These are phyloP conservation scores for Vireo griseus DNA, from an alignment of 2,797 vertebrate genomes.

Conservation along the genomic window DNA sequence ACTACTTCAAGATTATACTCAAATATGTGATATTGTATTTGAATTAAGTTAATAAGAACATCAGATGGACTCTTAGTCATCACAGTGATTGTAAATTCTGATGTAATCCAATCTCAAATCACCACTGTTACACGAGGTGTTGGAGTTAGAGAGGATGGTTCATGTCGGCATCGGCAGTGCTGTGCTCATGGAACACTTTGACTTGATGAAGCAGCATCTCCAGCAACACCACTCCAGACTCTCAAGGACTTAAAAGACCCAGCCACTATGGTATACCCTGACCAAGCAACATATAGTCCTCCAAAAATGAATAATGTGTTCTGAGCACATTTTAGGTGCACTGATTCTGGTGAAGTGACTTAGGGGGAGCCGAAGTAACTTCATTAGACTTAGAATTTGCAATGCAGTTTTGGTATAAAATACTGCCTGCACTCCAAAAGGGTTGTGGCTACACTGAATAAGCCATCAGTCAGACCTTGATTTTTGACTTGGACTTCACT, in stretches of 20 bases:
- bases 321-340: background rate
- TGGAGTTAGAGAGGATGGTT: background rate
- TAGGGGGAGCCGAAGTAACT: background rate
- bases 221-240: background rate
- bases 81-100: background rate
- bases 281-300: background rate
- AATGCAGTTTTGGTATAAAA: background rate
- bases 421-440: background rate
- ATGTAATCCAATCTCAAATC: background rate
- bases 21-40: background rate
- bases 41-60: background rate
- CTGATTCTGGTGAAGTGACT: background rate
- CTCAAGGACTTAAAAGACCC: background rate
- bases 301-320: background rate
- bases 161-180: background rate
- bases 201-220: background rate
- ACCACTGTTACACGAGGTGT: rapidly evolving
- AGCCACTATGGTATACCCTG: background rate
- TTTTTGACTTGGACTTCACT: background rate
- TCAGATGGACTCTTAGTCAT: background rate
- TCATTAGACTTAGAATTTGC: background rate
- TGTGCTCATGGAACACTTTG: background rate
- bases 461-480: background rate
- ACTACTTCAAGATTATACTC: background rate
- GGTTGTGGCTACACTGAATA: background rate